Conservation (phyloP, 2,113 vertebrate genomes). For the Ceuthmochares aereus region DNA sequence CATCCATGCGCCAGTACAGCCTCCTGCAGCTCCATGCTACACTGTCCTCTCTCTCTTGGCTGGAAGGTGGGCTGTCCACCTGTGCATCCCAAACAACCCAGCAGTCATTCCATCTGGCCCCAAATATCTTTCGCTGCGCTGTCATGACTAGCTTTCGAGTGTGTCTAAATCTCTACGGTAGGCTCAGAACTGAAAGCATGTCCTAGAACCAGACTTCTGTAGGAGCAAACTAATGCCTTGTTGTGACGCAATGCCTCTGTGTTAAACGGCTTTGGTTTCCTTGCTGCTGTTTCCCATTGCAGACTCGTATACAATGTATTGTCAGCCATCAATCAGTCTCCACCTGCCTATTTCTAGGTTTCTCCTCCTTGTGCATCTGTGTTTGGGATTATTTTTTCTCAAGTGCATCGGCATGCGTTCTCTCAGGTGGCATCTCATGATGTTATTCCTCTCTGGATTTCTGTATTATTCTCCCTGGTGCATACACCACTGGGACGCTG, state of each 20-base stretch:
- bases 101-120: conserved; percentile 43
- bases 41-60: background rate
- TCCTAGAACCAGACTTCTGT: background rate
- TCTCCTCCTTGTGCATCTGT: conserved; percentile 72
- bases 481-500: background rate
- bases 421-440: conserved; percentile 73
- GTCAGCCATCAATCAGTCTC: conserved; percentile 71
- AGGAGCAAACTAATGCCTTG: conserved; percentile 41
- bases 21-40: conserved; percentile 56
- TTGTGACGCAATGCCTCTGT: conserved; percentile 59
- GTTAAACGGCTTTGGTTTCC: conserved; percentile 69
- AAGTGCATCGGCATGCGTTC: conserved; percentile 61
- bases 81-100: background rate
- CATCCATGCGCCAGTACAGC: conserved; percentile 42
- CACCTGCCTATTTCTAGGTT: conserved; percentile 66
- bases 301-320: conserved; percentile 63
- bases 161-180: conserved; percentile 11
- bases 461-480: conserved; percentile 19
- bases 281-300: conserved; percentile 68
- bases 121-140: background rate
- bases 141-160: conserved; percentile 41
- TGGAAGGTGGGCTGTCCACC: background rate
- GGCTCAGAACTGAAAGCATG: conserved; percentile 50
- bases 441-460: conserved; percentile 67
- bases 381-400: conserved; percentile 69